Base-by-base conservation (phyloP, 2,113 vertebrate species). In the Rhodinocichla rosea region DNA sequence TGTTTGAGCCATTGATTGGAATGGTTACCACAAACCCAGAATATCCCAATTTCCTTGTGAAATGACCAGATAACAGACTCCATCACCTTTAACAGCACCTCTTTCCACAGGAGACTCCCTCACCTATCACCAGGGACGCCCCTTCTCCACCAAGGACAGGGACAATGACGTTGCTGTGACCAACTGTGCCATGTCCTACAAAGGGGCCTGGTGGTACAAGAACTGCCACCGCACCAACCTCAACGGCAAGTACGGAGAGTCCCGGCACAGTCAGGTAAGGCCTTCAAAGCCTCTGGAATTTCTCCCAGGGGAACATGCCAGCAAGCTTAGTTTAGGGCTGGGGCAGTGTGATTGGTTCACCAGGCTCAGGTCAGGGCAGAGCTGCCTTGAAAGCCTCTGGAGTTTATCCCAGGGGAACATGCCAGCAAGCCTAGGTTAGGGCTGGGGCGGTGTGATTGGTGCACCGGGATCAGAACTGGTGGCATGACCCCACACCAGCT, bases 191-290 rank as follows among this genome's bases (percentile, higher is more conserved):
- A 97, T 99, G 98, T 99, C 99, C 13, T 99, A 99, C 98, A 99
- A 99, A 98, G 99, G 99, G 73, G 99, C 99, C 17, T 99, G 99
- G 99, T 99, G 99, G 99, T 99, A 99, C 22, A 99, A 99, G 98
- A 99, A 99, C 97, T 99, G 99, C 97, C 99, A 99, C 94, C 98
- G 99, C 65, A 99, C 99, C 89, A 99, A 99, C 97, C 99, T 99
- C 97, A 99, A 99, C 0, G 99, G 99, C 90, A 99, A 99, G 97
- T 99, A 99, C 3, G 99, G 99, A 22, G 99, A 99, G 96, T 99
- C 99, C 95, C 98, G 99, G 92, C 99, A 99, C 98, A 99, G 99
- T 63, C 99, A 99, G 99, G 99, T 99, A 95, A 94, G 97, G 71
- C 5, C 1, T 3, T 21, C 42, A 45, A 80, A 82, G 6, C 47